Conservation (phyloP, 2,888 invertebrate species). For the Aporophyla nigra region DNA sequence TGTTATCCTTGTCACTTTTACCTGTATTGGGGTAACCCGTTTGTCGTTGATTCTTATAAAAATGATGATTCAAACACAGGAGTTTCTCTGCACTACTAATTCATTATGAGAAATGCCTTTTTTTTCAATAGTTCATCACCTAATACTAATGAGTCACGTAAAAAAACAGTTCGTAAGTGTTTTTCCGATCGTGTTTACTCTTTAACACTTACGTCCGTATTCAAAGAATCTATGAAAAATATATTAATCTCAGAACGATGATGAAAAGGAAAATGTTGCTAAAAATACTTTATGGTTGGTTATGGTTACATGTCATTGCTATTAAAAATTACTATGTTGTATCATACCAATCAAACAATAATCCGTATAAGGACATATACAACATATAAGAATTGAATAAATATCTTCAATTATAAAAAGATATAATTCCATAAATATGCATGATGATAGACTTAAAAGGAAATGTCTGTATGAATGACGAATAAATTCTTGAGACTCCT, state of each 20-base stretch:
- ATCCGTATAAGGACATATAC: conserved; percentile 50
- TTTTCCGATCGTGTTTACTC: conserved; percentile 67
- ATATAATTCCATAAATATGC: conserved; percentile 63
- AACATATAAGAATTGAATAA: conserved; percentile 60
- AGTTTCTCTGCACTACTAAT: conserved; percentile 16
- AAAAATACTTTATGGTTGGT: not conserved
- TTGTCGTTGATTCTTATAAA: conserved; percentile 18
- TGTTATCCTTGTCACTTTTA: conserved; percentile 19
- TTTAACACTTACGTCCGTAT: conserved; percentile 63
- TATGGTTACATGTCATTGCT: not conserved
- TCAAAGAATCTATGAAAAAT: conserved; percentile 58
- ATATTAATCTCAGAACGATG: not conserved
- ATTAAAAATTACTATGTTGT: conserved; percentile 33
- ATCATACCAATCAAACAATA: conserved; percentile 61
- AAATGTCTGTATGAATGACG: conserved; percentile 49
- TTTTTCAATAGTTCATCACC: conserved; percentile 20
- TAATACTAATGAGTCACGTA: conserved; percentile 43
- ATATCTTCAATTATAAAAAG: conserved; percentile 57
- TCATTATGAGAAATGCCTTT: conserved; percentile 24
- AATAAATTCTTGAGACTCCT: conserved; percentile 55
- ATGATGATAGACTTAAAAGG: conserved; percentile 60
- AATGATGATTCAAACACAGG: conserved; percentile 23
- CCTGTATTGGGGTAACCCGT: conserved; percentile 23
- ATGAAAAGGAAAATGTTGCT: not conserved
- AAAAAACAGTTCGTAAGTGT: conserved; percentile 59